phyloP scores from a whole-genome alignment of 92 coral and sea anemone genomes.

The Epizoanthus stellaris region DNA sequence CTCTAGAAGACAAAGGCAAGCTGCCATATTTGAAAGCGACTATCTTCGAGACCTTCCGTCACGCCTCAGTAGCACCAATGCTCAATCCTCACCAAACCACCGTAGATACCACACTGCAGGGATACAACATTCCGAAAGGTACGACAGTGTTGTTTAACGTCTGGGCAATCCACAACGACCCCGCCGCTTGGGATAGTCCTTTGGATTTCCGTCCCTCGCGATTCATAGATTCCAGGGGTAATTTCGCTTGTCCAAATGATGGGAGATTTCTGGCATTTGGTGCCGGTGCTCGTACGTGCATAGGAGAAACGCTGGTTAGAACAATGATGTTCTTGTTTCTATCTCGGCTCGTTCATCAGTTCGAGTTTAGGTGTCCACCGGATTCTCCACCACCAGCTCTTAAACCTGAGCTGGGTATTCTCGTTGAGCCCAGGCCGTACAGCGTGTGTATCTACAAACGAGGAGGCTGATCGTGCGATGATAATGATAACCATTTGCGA shows the following conservation, averaged over 20 bases:
- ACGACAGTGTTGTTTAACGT: constrained; percentile 43
- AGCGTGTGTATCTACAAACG: no score
- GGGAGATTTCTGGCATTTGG: constrained; percentile 36
- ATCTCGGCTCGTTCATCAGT: constrained; percentile 23
- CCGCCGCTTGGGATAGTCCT: constrained; percentile 35
- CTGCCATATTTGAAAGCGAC: constrained; percentile 44
- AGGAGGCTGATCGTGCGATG: no score
- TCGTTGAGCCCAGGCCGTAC: no score
- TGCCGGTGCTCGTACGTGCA: constrained; percentile 46
- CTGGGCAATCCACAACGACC: constrained; percentile 45
- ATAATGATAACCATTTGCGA: no score
- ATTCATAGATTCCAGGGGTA: constrained; percentile 37
- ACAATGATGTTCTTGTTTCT: constrained; percentile 39
- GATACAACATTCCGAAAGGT: constrained; percentile 40
- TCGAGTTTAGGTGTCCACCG: no score
- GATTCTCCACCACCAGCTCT: no score
- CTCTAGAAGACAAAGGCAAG: constrained; percentile 28
- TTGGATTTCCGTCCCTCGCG: constrained; percentile 46
- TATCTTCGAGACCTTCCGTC: constrained; percentile 37
- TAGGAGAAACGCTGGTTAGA: constrained; percentile 40
- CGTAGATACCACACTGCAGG: constrained; percentile 20
- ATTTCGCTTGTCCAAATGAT: constrained; percentile 23
- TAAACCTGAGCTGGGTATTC: no score
- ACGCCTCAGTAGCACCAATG: constrained; percentile 37
- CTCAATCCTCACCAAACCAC: constrained; percentile 37